Percentiles rank a stretch among this genome's conserved stretches.
phyloP scores from a whole-genome alignment of 2,888 invertebrate genomes.

The Sarcophaga subvicina region DNA sequence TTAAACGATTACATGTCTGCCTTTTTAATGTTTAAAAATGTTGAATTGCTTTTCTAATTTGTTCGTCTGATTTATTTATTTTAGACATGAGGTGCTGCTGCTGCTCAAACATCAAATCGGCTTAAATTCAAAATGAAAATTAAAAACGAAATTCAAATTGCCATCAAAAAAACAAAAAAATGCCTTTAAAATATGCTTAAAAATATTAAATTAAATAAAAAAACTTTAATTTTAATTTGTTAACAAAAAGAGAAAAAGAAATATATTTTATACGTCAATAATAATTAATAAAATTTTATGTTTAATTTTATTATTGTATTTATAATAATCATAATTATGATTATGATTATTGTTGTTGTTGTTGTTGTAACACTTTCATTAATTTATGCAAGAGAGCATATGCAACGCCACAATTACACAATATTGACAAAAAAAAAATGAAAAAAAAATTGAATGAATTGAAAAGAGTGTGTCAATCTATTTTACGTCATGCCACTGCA shows the following conservation, averaged over 20 bases:
- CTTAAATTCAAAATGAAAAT: too few species aligned
- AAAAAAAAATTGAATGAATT: not conserved
- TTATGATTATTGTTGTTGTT: too few species aligned
- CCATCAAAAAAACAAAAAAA: too few species aligned
- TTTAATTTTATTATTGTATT: not conserved
- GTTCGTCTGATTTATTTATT: constrained; percentile 30
- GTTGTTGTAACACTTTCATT: not conserved
- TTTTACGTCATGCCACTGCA: too few species aligned
- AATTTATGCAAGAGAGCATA: not conserved
- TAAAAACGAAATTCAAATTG: too few species aligned
- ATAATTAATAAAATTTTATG: not conserved
- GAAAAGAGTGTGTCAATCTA: not conserved
- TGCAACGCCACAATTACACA: not conserved
- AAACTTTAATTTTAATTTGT: not conserved
- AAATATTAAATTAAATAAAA: not conserved
- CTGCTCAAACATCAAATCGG: too few species aligned
- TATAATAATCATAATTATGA: too few species aligned
- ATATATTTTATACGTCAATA: too few species aligned
- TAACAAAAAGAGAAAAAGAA: too few species aligned
- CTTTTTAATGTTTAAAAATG: constrained; percentile 36
- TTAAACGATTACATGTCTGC: constrained; percentile 30
- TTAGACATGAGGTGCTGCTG: constrained; percentile 35
- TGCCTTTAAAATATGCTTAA: too few species aligned
- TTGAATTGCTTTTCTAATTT: constrained; percentile 21
- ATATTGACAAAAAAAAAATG: not conserved